Evolutionary conservation across 2,797 vertebrate genomes (phyloP).

Genomic region (Limnodromus scolopaceus): DNA sequence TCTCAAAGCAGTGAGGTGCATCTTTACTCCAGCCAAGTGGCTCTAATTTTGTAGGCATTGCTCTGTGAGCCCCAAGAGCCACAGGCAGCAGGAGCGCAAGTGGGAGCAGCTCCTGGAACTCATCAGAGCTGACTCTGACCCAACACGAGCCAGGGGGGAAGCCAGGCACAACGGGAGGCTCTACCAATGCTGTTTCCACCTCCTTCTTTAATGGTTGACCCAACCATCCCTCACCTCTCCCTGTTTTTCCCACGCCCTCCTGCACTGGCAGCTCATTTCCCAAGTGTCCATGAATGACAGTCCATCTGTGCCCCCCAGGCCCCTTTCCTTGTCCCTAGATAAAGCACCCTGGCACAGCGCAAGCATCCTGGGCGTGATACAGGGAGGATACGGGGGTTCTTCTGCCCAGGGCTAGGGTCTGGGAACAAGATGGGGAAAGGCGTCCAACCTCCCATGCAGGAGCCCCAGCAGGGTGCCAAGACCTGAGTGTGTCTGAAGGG

Average conservation of each 20-base stretch:
- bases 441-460: neutral
- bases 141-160: accelerated
- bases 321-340: neutral
- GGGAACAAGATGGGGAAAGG: neutral
- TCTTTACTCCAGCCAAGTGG: neutral
- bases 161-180: accelerated
- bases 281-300: neutral
- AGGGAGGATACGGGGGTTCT: neutral
- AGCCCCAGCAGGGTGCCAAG: neutral
- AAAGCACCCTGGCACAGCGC: neutral
- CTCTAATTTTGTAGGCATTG: neutral
- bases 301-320: neutral
- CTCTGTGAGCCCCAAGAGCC: neutral
- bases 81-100: neutral
- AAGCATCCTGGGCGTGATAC: neutral
- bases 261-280: neutral
- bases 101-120: neutral
- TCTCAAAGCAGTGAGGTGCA: neutral
- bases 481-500: neutral
- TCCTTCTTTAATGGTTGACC: neutral
- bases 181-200: neutral
- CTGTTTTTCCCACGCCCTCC: neutral
- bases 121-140: neutral
- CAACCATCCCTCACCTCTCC: neutral
- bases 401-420: neutral